Conservation (phyloP, 2,888 invertebrate genomes). For the Melinopterus prodromus region DNA sequence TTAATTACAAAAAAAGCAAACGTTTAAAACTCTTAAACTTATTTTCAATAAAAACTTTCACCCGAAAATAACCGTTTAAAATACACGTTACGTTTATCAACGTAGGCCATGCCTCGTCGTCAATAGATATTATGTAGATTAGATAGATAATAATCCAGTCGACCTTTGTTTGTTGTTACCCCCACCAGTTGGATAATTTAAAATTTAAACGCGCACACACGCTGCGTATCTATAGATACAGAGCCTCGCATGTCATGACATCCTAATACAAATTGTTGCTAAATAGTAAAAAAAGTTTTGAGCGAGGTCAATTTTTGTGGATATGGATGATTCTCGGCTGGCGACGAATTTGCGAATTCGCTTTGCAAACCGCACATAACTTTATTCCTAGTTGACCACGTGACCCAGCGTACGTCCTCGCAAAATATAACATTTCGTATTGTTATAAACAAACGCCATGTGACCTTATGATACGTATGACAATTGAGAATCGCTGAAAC, state of each 20-base stretch:
- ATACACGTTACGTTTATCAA: no score
- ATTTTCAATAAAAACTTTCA: no score
- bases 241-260: slow-evolving; percentile 19
- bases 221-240: neutral
- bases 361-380: slow-evolving; percentile 14
- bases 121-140: no score
- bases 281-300: slow-evolving; percentile 24
- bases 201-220: slow-evolving; percentile 10
- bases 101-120: no score
- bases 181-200: slow-evolving; percentile 12
- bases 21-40: no score
- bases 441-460: slow-evolving; percentile 10
- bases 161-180: slow-evolving; percentile 13
- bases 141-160: neutral
- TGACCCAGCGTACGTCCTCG: slow-evolving; percentile 16
- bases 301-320: slow-evolving; percentile 7
- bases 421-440: slow-evolving; percentile 6
- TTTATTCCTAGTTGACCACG: slow-evolving; percentile 8
- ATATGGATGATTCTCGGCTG: neutral
- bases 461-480: slow-evolving; percentile 9
- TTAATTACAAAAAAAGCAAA: no score
- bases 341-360: slow-evolving; percentile 20
- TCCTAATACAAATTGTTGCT: slow-evolving; percentile 32
- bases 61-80: no score
- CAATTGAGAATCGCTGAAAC: neutral